Percentiles rank a stretch among this genome's conserved stretches.
Evolutionary conservation across 2,797 vertebrate genomes (phyloP).

Genomic region (Myotis myotis): DNA sequence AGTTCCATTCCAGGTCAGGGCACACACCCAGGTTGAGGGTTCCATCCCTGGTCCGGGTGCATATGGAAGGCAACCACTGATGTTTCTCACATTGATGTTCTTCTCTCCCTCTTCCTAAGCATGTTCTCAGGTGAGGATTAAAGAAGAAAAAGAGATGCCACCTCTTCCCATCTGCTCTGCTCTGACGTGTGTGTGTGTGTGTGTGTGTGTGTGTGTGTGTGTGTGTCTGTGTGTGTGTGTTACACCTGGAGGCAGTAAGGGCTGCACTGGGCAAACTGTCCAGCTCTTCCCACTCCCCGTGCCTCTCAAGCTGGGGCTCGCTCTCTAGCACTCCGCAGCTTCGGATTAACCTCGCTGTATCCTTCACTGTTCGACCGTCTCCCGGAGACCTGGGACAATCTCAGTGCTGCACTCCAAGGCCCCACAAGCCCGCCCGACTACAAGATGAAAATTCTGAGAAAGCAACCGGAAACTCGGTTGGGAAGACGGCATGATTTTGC

Average conservation of each 20-base stretch:
- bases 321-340: not conserved
- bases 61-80: not conserved
- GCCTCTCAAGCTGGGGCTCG: rapidly evolving
- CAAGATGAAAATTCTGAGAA: not conserved
- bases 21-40: not conserved
- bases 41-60: not conserved
- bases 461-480: not conserved
- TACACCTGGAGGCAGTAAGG: not conserved
- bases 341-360: not conserved
- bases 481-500: not conserved
- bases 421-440: not conserved
- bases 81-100: not conserved
- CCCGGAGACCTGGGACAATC: not conserved
- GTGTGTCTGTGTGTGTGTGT: not conserved
- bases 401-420: not conserved
- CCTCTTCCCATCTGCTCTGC: no score
- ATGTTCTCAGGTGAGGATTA: no score
- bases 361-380: not conserved
- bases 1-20: not conserved
- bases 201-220: not conserved
- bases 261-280: no score
- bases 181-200: not conserved
- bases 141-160: not conserved
- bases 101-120: not conserved
- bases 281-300: not conserved